Evolutionary conservation across 2,797 vertebrate genomes (phyloP).

Genomic region (Crocodylus rhombifer): DNA sequence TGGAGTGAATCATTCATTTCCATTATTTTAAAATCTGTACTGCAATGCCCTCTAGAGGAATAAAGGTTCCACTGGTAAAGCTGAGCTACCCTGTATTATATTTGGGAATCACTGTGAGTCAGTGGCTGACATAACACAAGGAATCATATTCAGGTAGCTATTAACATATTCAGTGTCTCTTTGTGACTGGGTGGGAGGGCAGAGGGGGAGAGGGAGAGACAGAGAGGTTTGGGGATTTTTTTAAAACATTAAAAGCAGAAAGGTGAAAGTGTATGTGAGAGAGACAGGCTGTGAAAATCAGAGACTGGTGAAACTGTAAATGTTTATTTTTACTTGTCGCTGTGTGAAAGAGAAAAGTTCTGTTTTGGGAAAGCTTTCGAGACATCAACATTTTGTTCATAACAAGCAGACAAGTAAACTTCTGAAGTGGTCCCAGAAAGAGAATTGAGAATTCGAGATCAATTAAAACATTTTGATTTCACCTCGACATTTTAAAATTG

Average conservation of each 20-base stretch:
- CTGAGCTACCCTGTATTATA: neutral
- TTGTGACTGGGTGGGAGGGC: neutral
- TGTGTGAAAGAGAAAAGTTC: too few species aligned
- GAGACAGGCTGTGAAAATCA: neutral
- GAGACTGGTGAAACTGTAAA: neutral
- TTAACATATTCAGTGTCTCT: neutral
- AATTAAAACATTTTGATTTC: too few species aligned
- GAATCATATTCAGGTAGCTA: neutral
- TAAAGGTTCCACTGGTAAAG: neutral
- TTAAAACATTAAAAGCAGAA: too few species aligned
- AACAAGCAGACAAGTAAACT: too few species aligned
- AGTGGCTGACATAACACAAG: neutral
- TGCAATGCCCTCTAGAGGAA: slow-evolving; percentile 74
- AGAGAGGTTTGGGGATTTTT: neutral
- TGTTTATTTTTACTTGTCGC: too few species aligned
- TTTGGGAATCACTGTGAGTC: neutral
- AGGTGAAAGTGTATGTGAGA: too few species aligned
- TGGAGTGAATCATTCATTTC: neutral
- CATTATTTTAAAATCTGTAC: slow-evolving; percentile 62
- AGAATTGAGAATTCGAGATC: too few species aligned
- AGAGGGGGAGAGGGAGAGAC: neutral
- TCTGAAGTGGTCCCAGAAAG: too few species aligned
- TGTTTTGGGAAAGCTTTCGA: too few species aligned
- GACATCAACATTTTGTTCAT: too few species aligned
- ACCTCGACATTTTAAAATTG: too few species aligned